Conservation (phyloP, 2,797 vertebrate species). For the Clarias platycephalus region DNA sequence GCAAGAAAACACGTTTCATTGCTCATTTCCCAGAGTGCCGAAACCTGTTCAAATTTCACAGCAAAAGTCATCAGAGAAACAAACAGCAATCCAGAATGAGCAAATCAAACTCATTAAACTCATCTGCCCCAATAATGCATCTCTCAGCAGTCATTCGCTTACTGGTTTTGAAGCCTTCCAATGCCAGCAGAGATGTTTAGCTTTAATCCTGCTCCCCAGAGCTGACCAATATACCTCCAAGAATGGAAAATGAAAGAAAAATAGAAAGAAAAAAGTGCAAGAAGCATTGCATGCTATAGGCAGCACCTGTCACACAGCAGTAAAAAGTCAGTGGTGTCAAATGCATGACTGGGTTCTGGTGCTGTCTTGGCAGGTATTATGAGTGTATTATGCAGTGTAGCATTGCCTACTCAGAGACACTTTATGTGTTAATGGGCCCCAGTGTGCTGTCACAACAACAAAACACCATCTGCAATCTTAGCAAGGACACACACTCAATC, state of each 20-base stretch:
- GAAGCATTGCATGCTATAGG: constrained; percentile 15
- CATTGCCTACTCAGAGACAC: constrained; percentile 39
- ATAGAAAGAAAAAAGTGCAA: constrained; percentile 1
- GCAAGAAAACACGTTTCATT: not conserved
- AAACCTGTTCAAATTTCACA: not conserved
- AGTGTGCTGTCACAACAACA: constrained; percentile 44
- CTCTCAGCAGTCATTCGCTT: constrained; percentile 53
- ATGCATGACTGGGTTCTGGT: constrained; percentile 39
- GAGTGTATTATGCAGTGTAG: constrained; percentile 34
- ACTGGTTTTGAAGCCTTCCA: constrained; percentile 27
- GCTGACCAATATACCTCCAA: constrained; percentile 1
- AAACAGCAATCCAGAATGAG: constrained; percentile 55
- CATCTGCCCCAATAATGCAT: constrained; percentile 60
- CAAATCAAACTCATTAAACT: constrained; percentile 67
- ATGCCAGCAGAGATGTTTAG: constrained; percentile 19
- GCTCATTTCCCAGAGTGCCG: not conserved
- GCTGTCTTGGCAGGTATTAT: constrained; percentile 45
- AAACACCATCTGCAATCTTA: constrained; percentile 57
- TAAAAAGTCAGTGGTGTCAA: constrained; percentile 52
- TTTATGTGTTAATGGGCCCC: constrained; percentile 56
- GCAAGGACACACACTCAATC: constrained; percentile 26
- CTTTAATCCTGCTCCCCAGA: constrained; percentile 17
- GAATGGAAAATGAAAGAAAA: constrained; percentile 3
- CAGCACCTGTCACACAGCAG: constrained; percentile 40
- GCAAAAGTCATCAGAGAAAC: constrained; percentile 45